Evolutionary conservation across 2,888 invertebrate genomes (phyloP).

Genomic region (Nomada goodeniana): DNA sequence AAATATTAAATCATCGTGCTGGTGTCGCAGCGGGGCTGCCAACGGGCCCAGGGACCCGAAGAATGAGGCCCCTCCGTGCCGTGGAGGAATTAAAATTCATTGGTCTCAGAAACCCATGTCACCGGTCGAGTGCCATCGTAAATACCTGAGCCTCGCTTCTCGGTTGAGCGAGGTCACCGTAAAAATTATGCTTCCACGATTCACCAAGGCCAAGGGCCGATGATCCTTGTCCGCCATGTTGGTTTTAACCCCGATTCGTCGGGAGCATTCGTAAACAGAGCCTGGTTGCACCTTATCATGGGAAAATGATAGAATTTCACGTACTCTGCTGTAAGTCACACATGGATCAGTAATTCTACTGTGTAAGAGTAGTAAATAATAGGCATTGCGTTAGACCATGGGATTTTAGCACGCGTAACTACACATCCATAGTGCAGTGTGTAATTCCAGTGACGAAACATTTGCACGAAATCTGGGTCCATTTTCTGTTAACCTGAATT

Average conservation of each 20-base stretch:
- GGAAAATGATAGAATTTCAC: too few species aligned
- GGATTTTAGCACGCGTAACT: too few species aligned
- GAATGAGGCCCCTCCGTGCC: slow-evolving; percentile 69
- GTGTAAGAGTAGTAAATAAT: too few species aligned
- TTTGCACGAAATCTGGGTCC: too few species aligned
- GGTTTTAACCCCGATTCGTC: neutral
- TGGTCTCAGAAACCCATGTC: slow-evolving; percentile 83
- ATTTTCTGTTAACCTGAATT: too few species aligned
- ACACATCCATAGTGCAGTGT: too few species aligned
- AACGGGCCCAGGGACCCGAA: slow-evolving; percentile 61
- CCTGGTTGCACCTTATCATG: too few species aligned
- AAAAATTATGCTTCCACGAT: slow-evolving; percentile 78
- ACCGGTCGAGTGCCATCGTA: slow-evolving; percentile 83
- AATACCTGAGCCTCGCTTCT: slow-evolving; percentile 76
- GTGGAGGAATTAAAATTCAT: slow-evolving; percentile 83
- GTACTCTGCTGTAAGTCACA: too few species aligned
- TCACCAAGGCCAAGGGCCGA: slow-evolving; percentile 54
- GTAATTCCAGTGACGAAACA: too few species aligned
- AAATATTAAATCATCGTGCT: slow-evolving; percentile 84
- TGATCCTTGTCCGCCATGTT: slow-evolving; percentile 39
- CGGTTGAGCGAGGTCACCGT: slow-evolving; percentile 72
- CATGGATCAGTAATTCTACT: too few species aligned
- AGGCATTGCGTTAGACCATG: too few species aligned
- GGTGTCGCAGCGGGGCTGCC: slow-evolving; percentile 82
- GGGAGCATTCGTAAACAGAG: too few species aligned